phyloP scores from a whole-genome alignment of 2,888 invertebrate species.

The Acleris cristana region DNA sequence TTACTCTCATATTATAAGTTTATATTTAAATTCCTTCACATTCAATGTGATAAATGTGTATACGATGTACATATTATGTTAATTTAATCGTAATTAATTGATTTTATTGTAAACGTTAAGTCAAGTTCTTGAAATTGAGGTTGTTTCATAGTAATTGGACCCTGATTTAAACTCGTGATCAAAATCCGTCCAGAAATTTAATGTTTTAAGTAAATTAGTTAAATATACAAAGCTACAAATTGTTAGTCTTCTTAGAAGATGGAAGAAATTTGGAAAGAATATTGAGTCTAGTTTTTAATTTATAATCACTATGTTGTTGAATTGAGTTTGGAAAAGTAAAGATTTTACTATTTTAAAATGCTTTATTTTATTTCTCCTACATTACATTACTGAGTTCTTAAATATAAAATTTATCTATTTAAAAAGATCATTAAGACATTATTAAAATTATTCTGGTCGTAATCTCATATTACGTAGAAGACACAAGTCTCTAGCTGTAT shows the following conservation, averaged over 20 bases:
- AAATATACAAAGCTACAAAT: slow-evolving; percentile 23
- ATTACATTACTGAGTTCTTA: slow-evolving; percentile 30
- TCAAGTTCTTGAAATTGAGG: neutral
- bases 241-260: slow-evolving; percentile 10
- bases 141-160: slow-evolving; percentile 2
- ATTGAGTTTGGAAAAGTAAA: slow-evolving; percentile 64
- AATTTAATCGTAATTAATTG: slow-evolving; percentile 23
- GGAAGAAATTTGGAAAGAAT: slow-evolving; percentile 20
- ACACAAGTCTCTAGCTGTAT: slow-evolving; percentile 94
- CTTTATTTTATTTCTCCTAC: slow-evolving; percentile 37
- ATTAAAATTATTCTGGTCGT: slow-evolving; percentile 72
- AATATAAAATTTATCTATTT: neutral
- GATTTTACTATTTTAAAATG: slow-evolving; percentile 40
- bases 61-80: slow-evolving; percentile 47
- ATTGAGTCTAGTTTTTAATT: slow-evolving; percentile 51
- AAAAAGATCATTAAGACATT: neutral
- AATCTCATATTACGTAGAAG: slow-evolving; percentile 92
- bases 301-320: slow-evolving; percentile 63
- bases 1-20: slow-evolving; percentile 41
- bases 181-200: slow-evolving; percentile 31
- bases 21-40: slow-evolving; percentile 45
- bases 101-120: slow-evolving; percentile 6
- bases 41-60: slow-evolving; percentile 54
- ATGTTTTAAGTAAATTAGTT: slow-evolving; percentile 18
- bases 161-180: slow-evolving; percentile 12